These are phyloP conservation scores for Anagyrus pseudococci DNA, from an alignment of 2,888 invertebrate species.

Conservation along the genomic window DNA sequence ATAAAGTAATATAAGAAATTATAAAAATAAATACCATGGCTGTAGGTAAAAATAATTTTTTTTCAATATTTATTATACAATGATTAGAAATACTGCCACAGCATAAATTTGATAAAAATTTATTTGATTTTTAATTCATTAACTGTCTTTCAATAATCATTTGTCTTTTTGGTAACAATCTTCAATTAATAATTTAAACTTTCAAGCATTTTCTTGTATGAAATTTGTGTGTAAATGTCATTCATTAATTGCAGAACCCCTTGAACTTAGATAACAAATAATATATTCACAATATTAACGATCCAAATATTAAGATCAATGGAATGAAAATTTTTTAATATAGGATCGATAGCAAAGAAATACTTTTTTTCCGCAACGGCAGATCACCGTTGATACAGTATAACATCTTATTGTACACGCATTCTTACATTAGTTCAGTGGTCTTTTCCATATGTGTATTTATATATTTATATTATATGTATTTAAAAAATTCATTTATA, in stretches of 20 bases:
- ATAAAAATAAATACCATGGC: conserved; percentile 28
- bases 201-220: conserved; percentile 5
- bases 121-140: conserved; percentile 22
- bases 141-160: conserved; percentile 17
- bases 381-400: neutral
- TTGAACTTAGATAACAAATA: conserved; percentile 25
- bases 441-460: conserved; percentile 15
- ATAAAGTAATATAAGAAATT: conserved; percentile 13
- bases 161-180: conserved; percentile 21
- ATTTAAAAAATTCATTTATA: conserved; percentile 30
- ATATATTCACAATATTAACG: conserved; percentile 29
- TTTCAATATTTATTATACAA: conserved; percentile 7
- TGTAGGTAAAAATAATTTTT: conserved; percentile 14
- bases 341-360: conserved; percentile 20
- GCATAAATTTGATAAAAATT: conserved; percentile 32
- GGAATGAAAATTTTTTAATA: conserved; percentile 32
- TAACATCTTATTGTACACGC: conserved; percentile 26
- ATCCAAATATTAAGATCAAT: conserved; percentile 13
- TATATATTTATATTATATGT: conserved; percentile 13
- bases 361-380: too few species aligned
- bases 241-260: conserved; percentile 16
- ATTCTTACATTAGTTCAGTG: conserved; percentile 30
- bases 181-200: too few species aligned
- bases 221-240: conserved; percentile 20
- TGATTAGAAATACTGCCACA: conserved; percentile 17